These are phyloP conservation scores for Aphelinus atriplicis DNA, from an alignment of 1,140 invertebrate species.

Conservation along the genomic window DNA sequence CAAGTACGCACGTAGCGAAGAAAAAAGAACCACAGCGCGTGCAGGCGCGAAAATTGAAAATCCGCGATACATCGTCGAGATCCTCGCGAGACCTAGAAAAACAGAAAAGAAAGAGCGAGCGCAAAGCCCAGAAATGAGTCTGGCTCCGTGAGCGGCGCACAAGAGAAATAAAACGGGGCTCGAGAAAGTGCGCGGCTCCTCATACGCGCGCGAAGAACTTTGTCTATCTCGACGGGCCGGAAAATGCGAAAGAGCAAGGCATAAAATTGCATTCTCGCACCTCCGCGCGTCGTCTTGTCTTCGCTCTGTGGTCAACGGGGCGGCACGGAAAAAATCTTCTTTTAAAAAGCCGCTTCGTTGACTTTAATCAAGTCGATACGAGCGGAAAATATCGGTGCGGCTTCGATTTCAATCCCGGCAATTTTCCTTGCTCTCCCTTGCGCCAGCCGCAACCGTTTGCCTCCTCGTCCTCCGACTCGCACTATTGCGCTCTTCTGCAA, in stretches of 20 bases:
- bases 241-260: constrained; percentile 37
- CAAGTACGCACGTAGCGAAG: background rate
- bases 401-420: constrained; percentile 24
- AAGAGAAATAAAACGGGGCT: constrained; percentile 5
- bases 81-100: background rate
- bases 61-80: background rate
- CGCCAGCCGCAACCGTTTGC: background rate
- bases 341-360: constrained; percentile 38
- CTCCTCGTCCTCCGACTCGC: background rate
- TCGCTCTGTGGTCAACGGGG: background rate
- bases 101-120: background rate
- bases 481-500: background rate
- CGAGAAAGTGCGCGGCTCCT: no score
- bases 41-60: constrained; percentile 1
- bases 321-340: background rate
- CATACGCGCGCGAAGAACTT: background rate
- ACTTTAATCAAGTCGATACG: constrained; percentile 38
- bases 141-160: background rate
- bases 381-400: constrained; percentile 35
- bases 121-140: background rate
- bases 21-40: background rate
- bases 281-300: constrained; percentile 9
- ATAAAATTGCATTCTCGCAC: constrained; percentile 40
- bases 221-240: constrained; percentile 7
- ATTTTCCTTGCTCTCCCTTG: constrained; percentile 7